A percentile compares a stretch with the other conserved stretches of the same genome.
phyloP scores from a whole-genome alignment of 2,113 vertebrate species.

The Oryzias woworae region DNA sequence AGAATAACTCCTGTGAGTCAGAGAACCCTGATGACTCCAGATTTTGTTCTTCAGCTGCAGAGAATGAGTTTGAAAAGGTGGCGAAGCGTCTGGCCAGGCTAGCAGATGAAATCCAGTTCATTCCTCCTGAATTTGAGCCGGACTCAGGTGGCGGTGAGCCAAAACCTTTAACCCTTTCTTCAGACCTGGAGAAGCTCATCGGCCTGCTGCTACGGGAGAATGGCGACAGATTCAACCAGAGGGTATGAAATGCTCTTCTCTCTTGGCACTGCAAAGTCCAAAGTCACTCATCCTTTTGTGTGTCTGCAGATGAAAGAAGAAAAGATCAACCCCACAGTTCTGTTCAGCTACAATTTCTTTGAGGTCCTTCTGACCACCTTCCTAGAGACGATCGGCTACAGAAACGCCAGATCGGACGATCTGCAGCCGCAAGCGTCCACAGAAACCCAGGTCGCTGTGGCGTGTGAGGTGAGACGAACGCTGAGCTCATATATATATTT shows the following conservation, averaged over 20 bases:
- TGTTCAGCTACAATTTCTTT: conserved; percentile 74
- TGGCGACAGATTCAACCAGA: conserved; percentile 75
- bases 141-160: conserved; percentile 10
- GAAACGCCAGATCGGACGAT: neutral
- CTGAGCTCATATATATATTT: no score
- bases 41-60: no score
- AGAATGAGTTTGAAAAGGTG: conserved; percentile 1
- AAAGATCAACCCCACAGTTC: conserved; percentile 12
- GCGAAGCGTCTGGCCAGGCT: conserved; percentile 46
- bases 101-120: conserved; percentile 46
- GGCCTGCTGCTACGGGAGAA: conserved; percentile 77
- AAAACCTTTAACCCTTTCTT: neutral
- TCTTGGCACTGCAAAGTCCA: neutral
- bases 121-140: neutral
- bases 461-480: conserved; percentile 71
- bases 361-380: conserved; percentile 59
- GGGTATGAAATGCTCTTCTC: conserved; percentile 62
- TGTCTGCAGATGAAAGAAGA: conserved; percentile 69
- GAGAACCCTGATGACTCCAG: no score
- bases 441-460: conserved; percentile 75
- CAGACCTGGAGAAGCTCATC: conserved; percentile 71
- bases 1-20: no score
- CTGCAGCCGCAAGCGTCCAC: conserved; percentile 41
- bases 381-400: conserved; percentile 51
- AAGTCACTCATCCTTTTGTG: neutral